phyloP scores from a whole-genome alignment of 2,888 invertebrate species.

The Julus scanicus region DNA sequence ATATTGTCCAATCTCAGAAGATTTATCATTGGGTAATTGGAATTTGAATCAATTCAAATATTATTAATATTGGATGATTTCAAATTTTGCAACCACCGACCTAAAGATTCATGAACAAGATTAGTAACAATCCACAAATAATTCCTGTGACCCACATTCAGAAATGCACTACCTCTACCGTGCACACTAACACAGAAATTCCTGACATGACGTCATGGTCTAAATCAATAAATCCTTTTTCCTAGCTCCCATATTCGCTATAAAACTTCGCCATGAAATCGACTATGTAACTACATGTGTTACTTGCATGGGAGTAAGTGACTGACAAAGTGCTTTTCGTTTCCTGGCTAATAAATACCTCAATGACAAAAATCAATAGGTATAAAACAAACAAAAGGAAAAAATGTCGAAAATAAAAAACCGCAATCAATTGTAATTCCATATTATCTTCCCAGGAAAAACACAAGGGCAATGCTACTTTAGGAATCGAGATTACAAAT shows the following conservation, averaged over 20 bases:
- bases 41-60: neutral
- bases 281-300: conserved; percentile 26
- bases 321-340: conserved; percentile 21
- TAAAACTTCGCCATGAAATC: neutral
- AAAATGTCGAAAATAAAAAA: neutral
- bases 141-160: conserved; percentile 1
- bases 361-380: conserved; percentile 2
- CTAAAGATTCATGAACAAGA: neutral
- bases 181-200: neutral
- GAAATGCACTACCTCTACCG: neutral
- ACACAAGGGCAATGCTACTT: neutral
- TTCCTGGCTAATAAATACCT: conserved; percentile 33
- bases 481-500: neutral
- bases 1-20: neutral
- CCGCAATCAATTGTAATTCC: neutral
- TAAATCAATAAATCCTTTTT: neutral
- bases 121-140: neutral
- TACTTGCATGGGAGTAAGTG: conserved; percentile 10
- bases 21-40: neutral
- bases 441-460: neutral
- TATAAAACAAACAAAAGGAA: conserved; percentile 21
- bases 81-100: neutral
- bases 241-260: conserved; percentile 1
- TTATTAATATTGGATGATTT: neutral
- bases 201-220: neutral